Base-by-base conservation (phyloP, 1,140 invertebrate species). In the Habropoda laboriosa region DNA sequence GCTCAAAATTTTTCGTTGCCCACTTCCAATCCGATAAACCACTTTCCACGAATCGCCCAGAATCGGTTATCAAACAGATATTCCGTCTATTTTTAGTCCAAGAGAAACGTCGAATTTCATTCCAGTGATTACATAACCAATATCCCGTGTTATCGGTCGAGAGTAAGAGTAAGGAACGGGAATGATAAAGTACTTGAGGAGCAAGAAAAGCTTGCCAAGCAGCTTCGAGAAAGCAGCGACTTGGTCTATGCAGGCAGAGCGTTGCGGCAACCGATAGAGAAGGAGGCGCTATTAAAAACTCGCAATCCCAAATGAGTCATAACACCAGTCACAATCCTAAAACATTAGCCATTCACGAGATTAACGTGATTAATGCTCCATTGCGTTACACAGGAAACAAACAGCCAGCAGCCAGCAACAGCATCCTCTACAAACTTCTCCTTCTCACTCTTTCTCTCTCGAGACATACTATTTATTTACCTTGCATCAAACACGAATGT, bases 381-480 rank as follows among this genome's bases (percentile, higher is more conserved):
- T 32, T 16, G 2, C 21, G 16, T n/a, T 7, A 24, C 49, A 21
- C 18, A n/a, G 18, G 18, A 16, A n/a, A n/a, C n/a, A n/a, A n/a
- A n/a, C n/a, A n/a, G n/a, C n/a, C n/a, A n/a, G n/a, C n/a, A n/a
- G n/a, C n/a, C n/a, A n/a, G n/a, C n/a, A n/a, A n/a, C n/a, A n/a
- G n/a, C n/a, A n/a, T n/a, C n/a, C n/a, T n/a, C n/a, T n/a, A n/a
- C n/a, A n/a, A n/a, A n/a, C n/a, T n/a, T n/a, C n/a, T n/a, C n/a
- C n/a, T n/a, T n/a, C n/a, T n/a, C n/a, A n/a, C n/a, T n/a, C n/a
- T n/a, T n/a, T n/a, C n/a, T n/a, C 66, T 10, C 49, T 49, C 21
- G 7, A 38, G n/a, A 16, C 42, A 30, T 42, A 12, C n/a, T 61
- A 61, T 45, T 58, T 72, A 60, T 72, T 72, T 72, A 60, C 40